Evolutionary conservation across 2,113 vertebrate genomes (phyloP).

Genomic region (Bostrychus sinensis): DNA sequence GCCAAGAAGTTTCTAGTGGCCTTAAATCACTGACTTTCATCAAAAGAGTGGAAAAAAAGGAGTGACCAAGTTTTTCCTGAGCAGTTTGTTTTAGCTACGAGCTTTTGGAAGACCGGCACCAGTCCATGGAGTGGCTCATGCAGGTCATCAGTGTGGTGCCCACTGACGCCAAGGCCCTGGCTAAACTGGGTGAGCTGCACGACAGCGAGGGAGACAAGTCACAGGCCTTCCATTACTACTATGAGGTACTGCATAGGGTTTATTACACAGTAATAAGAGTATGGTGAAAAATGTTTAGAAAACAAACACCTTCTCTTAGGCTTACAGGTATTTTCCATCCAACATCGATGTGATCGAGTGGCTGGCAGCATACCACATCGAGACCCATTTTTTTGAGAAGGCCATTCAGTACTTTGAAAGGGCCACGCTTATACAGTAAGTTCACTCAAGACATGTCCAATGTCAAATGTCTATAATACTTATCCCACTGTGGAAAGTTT

Average conservation of each 20-base stretch:
- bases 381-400: conserved; percentile 97
- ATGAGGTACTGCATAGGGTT: conserved; percentile 87
- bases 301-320: conserved; percentile 76
- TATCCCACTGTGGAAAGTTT: no score
- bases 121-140: conserved; percentile 94
- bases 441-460: conserved; percentile 49
- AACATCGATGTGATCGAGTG: conserved; percentile 97
- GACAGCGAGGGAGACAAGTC: conserved; percentile 93
- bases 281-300: no score
- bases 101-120: conserved; percentile 87
- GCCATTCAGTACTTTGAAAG: conserved; percentile 98
- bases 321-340: conserved; percentile 93
- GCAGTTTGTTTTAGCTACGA: conserved; percentile 83
- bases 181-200: conserved; percentile 90
- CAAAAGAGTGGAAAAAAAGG: no score
- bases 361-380: conserved; percentile 95
- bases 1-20: no score
- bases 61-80: conserved; percentile 73
- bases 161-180: conserved; percentile 87
- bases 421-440: conserved; percentile 97
- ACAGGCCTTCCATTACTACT: conserved; percentile 95
- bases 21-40: no score
- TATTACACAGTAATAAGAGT: no score
- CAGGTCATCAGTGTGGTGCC: conserved; percentile 91
- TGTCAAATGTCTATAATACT: no score